phyloP scores from a whole-genome alignment of 2,113 vertebrate species.

The Menura novaehollandiae region DNA sequence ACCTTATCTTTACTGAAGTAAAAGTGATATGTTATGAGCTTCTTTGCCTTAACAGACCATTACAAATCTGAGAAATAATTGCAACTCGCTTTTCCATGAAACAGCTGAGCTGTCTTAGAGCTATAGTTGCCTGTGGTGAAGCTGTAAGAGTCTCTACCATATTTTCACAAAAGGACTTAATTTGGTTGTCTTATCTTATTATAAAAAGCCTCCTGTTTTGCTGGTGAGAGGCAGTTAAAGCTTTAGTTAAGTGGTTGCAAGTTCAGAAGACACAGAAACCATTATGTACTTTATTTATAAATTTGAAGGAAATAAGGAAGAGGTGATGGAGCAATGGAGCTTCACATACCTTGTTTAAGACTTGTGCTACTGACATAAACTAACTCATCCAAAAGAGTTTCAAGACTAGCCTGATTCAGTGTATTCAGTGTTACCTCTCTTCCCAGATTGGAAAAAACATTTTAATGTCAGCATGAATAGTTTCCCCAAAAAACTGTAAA shows the following conservation, averaged over 20 bases:
- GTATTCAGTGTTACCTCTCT: not conserved
- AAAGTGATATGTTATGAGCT: not conserved
- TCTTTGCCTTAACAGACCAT: not conserved
- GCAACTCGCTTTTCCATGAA: not conserved
- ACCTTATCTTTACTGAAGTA: not conserved
- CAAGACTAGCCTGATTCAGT: not conserved
- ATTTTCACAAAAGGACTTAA: not conserved
- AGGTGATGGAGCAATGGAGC: not conserved
- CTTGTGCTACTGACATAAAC: not conserved
- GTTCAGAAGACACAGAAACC: not conserved
- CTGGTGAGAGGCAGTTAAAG: not conserved
- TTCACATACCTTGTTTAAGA: not conserved
- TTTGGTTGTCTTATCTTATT: not conserved
- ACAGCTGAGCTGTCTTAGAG: not conserved
- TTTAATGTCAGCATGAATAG: not conserved
- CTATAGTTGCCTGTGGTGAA: not conserved
- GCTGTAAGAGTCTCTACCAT: not conserved
- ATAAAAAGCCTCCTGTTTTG: not conserved
- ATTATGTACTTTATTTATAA: not conserved
- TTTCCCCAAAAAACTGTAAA: not conserved
- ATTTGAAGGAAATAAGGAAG: not conserved
- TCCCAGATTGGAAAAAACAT: not conserved
- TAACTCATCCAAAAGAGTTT: not conserved
- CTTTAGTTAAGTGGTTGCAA: not conserved
- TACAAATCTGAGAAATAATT: not conserved